Percentiles rank a stretch among this genome's conserved stretches.
phyloP scores from a whole-genome alignment of 1,140 invertebrate genomes.

The Ganaspis sp. region DNA sequence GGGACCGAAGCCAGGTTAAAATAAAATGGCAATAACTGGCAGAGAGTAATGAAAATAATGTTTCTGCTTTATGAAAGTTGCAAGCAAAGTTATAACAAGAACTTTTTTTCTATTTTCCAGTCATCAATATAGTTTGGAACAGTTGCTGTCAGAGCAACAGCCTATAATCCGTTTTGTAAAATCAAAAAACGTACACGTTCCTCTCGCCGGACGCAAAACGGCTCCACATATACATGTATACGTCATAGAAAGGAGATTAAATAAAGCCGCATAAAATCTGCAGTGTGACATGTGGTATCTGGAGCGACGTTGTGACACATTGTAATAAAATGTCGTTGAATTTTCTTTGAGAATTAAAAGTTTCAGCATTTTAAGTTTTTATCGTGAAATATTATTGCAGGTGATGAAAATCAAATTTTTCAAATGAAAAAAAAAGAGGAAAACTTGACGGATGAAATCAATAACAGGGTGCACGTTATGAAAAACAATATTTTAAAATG shows the following conservation, averaged over 20 bases:
- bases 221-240: background rate
- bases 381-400: background rate
- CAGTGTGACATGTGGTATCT: slow-evolving; percentile 8
- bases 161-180: slow-evolving; percentile 52
- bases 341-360: slow-evolving; percentile 3
- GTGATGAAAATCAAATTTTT: background rate
- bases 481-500: background rate
- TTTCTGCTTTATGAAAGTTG: slow-evolving; percentile 7
- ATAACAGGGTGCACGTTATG: background rate
- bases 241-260: slow-evolving; percentile 7
- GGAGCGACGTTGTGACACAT: background rate
- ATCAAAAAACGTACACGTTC: slow-evolving; percentile 40
- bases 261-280: slow-evolving; percentile 27
- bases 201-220: background rate
- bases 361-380: background rate
- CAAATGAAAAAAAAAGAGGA: too few species aligned
- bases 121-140: slow-evolving; percentile 6
- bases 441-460: background rate
- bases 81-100: background rate
- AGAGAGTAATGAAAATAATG: background rate
- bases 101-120: slow-evolving; percentile 3
- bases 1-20: background rate
- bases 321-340: slow-evolving; percentile 8
- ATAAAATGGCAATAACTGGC: slow-evolving; percentile 8
- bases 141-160: slow-evolving; percentile 38